A percentile compares a stretch with the other conserved stretches of the same genome.
Evolutionary conservation across 2,888 invertebrate species (phyloP).

Genomic region (Pycnomerus fuliginosus): DNA sequence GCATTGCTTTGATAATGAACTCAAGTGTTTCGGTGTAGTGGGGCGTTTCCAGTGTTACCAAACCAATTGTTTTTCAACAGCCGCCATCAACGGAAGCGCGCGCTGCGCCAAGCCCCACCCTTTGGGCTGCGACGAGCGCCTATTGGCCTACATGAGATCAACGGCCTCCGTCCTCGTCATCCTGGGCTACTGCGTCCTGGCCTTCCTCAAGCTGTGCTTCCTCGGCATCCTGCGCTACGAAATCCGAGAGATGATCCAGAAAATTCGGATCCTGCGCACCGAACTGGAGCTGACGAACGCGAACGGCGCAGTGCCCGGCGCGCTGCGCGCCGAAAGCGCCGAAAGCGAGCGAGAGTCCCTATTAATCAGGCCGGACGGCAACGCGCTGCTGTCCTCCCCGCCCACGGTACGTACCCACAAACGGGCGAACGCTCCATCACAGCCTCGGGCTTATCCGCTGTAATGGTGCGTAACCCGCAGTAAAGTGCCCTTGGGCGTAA

Average conservation of each 20-base stretch:
- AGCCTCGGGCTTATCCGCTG: too few species aligned
- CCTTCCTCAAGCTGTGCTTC: constrained; percentile 87
- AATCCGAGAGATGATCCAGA: constrained; percentile 89
- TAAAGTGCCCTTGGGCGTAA: too few species aligned
- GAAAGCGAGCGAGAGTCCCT: constrained; percentile 61
- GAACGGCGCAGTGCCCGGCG: constrained; percentile 61
- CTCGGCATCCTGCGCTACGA: constrained; percentile 83
- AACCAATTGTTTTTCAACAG: too few species aligned
- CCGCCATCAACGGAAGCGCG: too few species aligned
- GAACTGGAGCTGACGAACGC: constrained; percentile 62
- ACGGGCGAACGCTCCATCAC: too few species aligned
- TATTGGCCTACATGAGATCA: constrained; percentile 73
- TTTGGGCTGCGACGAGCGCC: constrained; percentile 70
- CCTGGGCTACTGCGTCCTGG: constrained; percentile 83
- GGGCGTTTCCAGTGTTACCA: too few species aligned
- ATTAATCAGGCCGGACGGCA: constrained; percentile 57
- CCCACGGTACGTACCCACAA: constrained; percentile 45
- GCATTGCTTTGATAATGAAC: too few species aligned
- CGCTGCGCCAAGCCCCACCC: constrained; percentile 49
- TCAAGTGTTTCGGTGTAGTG: too few species aligned
- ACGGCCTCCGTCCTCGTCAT: constrained; percentile 77
- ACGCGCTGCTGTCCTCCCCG: constrained; percentile 51
- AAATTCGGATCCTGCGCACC: constrained; percentile 76
- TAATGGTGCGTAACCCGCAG: too few species aligned
- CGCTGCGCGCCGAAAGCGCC: constrained; percentile 49